Base-by-base conservation (phyloP, 2,797 vertebrate genomes). In the Onychomys arenicola region DNA sequence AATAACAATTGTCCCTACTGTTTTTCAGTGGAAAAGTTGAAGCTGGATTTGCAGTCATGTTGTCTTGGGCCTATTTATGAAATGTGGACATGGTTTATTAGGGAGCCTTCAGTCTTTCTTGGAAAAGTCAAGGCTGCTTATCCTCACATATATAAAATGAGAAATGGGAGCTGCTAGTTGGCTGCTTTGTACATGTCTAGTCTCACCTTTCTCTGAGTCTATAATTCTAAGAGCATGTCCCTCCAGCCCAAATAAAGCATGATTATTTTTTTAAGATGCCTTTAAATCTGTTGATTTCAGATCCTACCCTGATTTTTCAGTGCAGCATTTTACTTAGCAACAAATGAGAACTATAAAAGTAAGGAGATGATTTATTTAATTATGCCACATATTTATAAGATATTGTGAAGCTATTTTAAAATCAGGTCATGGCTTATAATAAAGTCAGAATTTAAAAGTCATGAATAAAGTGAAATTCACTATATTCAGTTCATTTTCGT, bases 301-400 rank as follows among this genome's bases (percentile, higher is more conserved):
- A 86, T 55, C 87, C 75, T 76, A 49, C 80, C 43, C 14, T 76
- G 73, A 81, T 89, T 97, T 96, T 61, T 89, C 88, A 75, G 46
- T 37, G 37, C 10, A 91, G 21, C 59, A 76, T 23, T 88, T 97
- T 76, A 19, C 90, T 52, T n/a, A 91, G 73, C 29, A 73, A 91
- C 49, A 91, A 78, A 87, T 43, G 32, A 71, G 12, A 91, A 76
- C 29, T 46, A 67, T 4, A 75, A 19, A 93, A 77, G 92, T 81
- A 69, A 90, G 16, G 1, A 77, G 88, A 84, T 43, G 63, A 27
- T 27, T 57, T 80, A 49, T 40, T 29, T 80, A 91, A 91, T 84
- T 75, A 89, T 27, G 34, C 16, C 16, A 67, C 8, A n/a, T 81
- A 75, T 43, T 57, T 84, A 43, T 40, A 80, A 75, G 40, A 57